phyloP scores from a whole-genome alignment of 2,888 invertebrate genomes.

The Hypselothyrea guttata region DNA sequence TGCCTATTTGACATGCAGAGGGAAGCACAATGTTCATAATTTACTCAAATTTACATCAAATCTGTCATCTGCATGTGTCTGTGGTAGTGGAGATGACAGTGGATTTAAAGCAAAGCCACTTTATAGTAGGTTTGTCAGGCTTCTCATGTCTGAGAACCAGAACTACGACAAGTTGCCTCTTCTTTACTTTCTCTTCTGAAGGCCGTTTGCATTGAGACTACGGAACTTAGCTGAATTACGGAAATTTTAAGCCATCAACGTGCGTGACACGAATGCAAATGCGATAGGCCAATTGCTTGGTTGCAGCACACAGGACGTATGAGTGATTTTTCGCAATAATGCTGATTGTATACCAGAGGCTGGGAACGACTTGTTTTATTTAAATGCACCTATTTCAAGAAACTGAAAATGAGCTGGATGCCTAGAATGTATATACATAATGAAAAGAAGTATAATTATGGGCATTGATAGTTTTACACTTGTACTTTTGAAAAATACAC shows the following conservation, averaged over 20 bases:
- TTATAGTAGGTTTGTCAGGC: slow-evolving; percentile 5
- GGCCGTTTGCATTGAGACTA: slow-evolving; percentile 28
- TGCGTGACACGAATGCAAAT: slow-evolving; percentile 19
- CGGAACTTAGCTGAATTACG: slow-evolving; percentile 14
- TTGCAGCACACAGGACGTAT: slow-evolving; percentile 12
- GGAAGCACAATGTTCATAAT: slow-evolving; percentile 42
- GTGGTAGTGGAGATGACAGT: slow-evolving; percentile 4
- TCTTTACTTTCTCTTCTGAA: slow-evolving; percentile 9
- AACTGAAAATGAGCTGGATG: too few species aligned
- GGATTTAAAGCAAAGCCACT: slow-evolving; percentile 15
- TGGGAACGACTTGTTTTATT: too few species aligned
- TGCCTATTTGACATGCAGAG: slow-evolving; percentile 55
- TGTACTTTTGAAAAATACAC: too few species aligned
- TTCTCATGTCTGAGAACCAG: background rate
- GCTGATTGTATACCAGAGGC: too few species aligned
- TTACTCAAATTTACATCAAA: slow-evolving; percentile 56
- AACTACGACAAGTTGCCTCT: background rate
- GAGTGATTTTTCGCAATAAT: slow-evolving; percentile 21
- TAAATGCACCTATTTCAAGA: too few species aligned
- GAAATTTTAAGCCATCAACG: slow-evolving; percentile 34
- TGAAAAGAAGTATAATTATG: too few species aligned
- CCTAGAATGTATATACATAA: too few species aligned
- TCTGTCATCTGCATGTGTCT: slow-evolving; percentile 24
- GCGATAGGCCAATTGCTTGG: slow-evolving; percentile 24
- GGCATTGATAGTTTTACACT: too few species aligned